Evolutionary conservation across 2,888 invertebrate species (phyloP), one percentile per base, ranked within the genome.

Genomic region (Leptinotarsa juncta): DNA sequence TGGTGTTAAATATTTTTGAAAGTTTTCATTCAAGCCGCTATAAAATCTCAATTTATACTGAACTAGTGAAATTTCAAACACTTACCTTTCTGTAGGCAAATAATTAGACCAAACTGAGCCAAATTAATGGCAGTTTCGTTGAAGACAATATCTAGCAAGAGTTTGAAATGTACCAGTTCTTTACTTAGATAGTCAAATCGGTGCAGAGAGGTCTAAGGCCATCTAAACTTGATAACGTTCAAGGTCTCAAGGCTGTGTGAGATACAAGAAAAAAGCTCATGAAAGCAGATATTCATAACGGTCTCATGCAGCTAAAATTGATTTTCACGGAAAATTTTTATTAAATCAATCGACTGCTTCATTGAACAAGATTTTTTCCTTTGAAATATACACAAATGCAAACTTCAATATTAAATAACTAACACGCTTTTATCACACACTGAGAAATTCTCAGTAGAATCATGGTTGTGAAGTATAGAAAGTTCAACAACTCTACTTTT

Each of bases 21-120:
- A 71, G 57, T 75, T 72, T 70, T 72, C 67, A 68, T 71, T 73
- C 75, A 75, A 66, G 73, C 72, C 73, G 70, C 75, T 73, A 77
- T 69, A 77, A 70, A 79, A 78, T 77, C 77, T 78, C 77, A 73
- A 73, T 66, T 71, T 68, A 51, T 55, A 71, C 66, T 42, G 51
- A 72, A 75, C 78, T 70, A 70, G 72, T 72, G 68, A 20, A 65
- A 67, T 72, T 77, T 71, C 67, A 42, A 71, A 68, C 53, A 70
- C 67, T 65, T 53, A 20, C 50, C 49, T 15, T 71, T 62, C 65
- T 72, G 65, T 73, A 78, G 77, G 75, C 76, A 75, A 71, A 68
- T 77, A 75, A 69, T 75, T 68, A 73, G 50, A 51, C 57, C 49
- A 57, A 66, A 73, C 53, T 74, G 72, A 53, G 66, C 70, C 73